A percentile compares a stretch with the other conserved stretches of the same genome.
Evolutionary conservation across 2,888 invertebrate species (phyloP).

Genomic region (Conistra vaccinii): DNA sequence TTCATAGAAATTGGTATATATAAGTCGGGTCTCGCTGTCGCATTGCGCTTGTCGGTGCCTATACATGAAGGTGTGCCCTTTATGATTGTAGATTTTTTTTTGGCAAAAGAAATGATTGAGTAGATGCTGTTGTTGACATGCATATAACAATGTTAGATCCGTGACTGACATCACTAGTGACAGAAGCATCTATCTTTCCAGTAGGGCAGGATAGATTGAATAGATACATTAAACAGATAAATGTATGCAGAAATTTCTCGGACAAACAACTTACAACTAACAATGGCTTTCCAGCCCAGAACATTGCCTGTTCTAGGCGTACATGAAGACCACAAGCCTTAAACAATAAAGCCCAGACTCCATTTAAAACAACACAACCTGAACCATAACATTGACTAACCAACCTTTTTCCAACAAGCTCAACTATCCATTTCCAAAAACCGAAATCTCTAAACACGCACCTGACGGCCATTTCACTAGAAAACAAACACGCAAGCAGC

Average conservation of each 20-base stretch:
- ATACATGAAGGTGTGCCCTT: no score
- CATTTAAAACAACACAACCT: slow-evolving; percentile 29
- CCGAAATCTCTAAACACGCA: slow-evolving; percentile 56
- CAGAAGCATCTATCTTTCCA: no score
- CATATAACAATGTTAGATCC: no score
- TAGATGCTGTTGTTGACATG: no score
- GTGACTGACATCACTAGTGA: no score
- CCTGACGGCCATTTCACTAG: slow-evolving; percentile 65
- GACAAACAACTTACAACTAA: no score
- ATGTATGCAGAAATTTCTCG: background rate
- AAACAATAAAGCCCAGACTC: background rate
- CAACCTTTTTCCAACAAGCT: slow-evolving; percentile 22
- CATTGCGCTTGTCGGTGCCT: no score
- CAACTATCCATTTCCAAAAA: slow-evolving; percentile 52
- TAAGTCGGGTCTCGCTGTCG: no score
- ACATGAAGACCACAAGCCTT: background rate
- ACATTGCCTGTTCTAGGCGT: background rate
- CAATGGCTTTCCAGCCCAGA: background rate
- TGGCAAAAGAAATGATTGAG: no score
- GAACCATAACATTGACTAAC: slow-evolving; percentile 28
- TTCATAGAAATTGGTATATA: no score
- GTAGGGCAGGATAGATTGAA: no score
- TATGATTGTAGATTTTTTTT: no score
- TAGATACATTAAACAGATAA: background rate
- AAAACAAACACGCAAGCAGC: slow-evolving; percentile 62